Percentiles rank a stretch among this genome's conserved stretches.
Evolutionary conservation across 2,888 invertebrate species (phyloP).

Genomic region (Cacoxenus indagator): DNA sequence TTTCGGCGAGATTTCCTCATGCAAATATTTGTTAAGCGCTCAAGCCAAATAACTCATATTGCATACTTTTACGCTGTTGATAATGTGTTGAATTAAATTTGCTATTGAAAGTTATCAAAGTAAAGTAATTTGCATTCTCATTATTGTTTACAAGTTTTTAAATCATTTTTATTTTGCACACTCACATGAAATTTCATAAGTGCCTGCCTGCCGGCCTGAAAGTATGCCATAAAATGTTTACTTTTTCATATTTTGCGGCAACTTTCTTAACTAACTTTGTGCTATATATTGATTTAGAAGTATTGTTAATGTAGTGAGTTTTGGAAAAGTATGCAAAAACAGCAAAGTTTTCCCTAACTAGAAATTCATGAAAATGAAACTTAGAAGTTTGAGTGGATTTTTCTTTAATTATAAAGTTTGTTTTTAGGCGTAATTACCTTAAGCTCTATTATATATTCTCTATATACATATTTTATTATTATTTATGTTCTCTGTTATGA

Average conservation of each 20-base stretch:
- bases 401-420: neutral
- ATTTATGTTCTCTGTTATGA: too few relatives aligned
- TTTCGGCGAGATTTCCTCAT: neutral
- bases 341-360: neutral
- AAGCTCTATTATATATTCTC: neutral
- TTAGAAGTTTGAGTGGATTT: neutral
- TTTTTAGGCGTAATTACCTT: neutral
- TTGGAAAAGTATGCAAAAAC: neutral
- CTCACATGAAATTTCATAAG: neutral
- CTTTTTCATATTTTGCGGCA: neutral
- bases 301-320: neutral
- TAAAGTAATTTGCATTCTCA: neutral
- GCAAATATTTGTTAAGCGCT: neutral
- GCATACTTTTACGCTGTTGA: neutral
- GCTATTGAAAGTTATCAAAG: neutral
- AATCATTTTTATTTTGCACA: neutral
- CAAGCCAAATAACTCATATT: neutral
- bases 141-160: neutral
- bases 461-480: neutral
- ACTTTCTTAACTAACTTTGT: neutral
- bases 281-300: neutral
- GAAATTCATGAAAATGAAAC: neutral
- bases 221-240: neutral
- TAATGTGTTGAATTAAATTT: neutral
- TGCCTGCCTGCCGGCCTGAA: neutral